Evolutionary conservation across 2,113 vertebrate genomes (phyloP), one percentile per base, ranked within the genome.

Genomic region (Daphoenositta chrysoptera): DNA sequence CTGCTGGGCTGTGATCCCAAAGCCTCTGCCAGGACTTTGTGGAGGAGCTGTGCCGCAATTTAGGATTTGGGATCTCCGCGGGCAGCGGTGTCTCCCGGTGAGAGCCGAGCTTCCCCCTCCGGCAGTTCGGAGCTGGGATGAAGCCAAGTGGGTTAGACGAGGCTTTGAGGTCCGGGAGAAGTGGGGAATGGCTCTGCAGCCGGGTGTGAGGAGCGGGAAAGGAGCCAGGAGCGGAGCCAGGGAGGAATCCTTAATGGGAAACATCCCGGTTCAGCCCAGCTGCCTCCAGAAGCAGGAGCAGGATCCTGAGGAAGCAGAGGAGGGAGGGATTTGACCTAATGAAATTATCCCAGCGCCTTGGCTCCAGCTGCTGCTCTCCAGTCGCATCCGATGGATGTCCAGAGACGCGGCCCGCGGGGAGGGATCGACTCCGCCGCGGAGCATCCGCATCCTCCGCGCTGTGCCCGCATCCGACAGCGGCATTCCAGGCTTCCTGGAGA

Each of bases 131-230:
- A 73, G 89, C 86, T 95, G 96, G 90, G 86, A 61, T 21, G 15
- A 2, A 50, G 92, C 95, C 96, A 94, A 95, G 85, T 73, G 75
- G 92, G 92, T 92, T 21, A 94, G 88, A 30, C 33, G 72, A 87
- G 94, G 56, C 90, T 94, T 79, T 68, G 91, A 96, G 95, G 91
- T 66, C 56, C 11, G 8, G 4, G 58, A 73, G 68, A 76, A 54
- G 6, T 3, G 33, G 51, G 75, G 63, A 54, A 81, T 23, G 70
- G 84, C 89, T 82, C 82, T 30, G 73, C 61, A 91, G 73, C 66
- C 85, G 20, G 77, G 51, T 28, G 89, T 24, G 91, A 95, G 89
- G 65, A n/a, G 77, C 7, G 45, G 77, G 94, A 87, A 87, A 69
- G 50, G 70, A 84, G 83, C 93, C 94, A 90, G 90, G 42, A 91